Percentiles rank a stretch among this genome's conserved stretches.
Evolutionary conservation across 2,888 invertebrate genomes (phyloP).

Genomic region (Oligia fasciuncula): DNA sequence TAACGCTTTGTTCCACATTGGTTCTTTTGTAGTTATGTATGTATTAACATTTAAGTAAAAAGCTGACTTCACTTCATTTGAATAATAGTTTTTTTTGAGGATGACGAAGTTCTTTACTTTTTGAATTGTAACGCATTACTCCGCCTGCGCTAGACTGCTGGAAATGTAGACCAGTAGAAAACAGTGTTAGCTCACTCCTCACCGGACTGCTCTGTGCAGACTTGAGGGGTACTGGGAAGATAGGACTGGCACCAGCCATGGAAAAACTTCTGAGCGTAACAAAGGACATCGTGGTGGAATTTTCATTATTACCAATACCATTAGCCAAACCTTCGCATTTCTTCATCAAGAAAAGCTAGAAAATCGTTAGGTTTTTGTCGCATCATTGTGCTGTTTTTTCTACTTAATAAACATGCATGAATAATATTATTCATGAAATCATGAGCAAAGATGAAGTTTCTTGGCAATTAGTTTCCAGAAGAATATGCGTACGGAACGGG

Average conservation of each 20-base stretch:
- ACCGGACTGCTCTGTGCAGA: neutral
- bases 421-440: no score
- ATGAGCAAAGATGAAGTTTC: neutral
- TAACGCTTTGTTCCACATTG: conserved; percentile 2
- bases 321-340: neutral
- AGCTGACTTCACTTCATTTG: neutral
- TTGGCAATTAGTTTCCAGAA: neutral
- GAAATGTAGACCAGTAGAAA: neutral
- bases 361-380: no score
- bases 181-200: neutral
- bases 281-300: neutral
- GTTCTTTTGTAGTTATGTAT: neutral
- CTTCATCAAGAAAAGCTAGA: no score
- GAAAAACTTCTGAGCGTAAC: neutral
- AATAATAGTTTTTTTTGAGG: neutral
- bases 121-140: neutral
- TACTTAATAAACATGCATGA: no score
- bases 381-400: no score
- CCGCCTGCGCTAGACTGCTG: neutral
- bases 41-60: neutral
- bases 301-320: neutral
- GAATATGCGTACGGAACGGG: neutral
- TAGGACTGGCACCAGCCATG: neutral
- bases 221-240: neutral
- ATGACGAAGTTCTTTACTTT: neutral